Evolutionary conservation across 1,140 invertebrate species (phyloP), one percentile per base, ranked within the genome.

Genomic region (Tetramorium simillimum): DNA sequence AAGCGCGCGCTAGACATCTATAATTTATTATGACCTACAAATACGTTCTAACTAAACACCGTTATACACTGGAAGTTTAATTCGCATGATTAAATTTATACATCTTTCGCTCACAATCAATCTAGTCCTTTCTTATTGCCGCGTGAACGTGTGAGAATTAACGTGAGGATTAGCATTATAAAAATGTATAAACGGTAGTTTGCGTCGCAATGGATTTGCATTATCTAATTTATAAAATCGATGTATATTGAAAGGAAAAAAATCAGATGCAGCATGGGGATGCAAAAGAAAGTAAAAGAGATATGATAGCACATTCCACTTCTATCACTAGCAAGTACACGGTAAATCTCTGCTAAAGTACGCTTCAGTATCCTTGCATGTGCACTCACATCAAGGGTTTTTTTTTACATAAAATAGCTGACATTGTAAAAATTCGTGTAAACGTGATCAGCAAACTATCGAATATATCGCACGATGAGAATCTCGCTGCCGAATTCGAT

Each of bases 1-100:
- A 65, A 88, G 77, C 51, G 65, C 86, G 46, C 85, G 73, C 86
- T 81, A 91, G 46, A 88, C 28, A 60, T 88, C 72, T 92, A 92
- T 58, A 53, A 70, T 80, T 69, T 81, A 86, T 86, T 46, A 56
- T 28, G 6, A 69, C 46, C 84, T 90, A 86, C 24, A 78, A 70
- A 89, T 87, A 90, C 63, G 73, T 86, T 73, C 53, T 85, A 76
- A 62, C 82, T 75, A 88, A 88, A 87, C 56, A 46, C 24, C 46
- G 70, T 62, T 56, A 90, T 51, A 78, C 40, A 77, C 21, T 67
- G 63, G 67, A 86, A 78, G 69, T 91, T 86, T 63, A 67, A 16
- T 14, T 77, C 33, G 51, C 65, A 72, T 70, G 16, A 85, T 62
- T 85, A 72, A 53, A 80, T 72, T 69, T 51, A 73, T 46, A 73